Evolutionary conservation across 1,140 invertebrate genomes (phyloP).

Genomic region (Lordiphosa mommai): DNA sequence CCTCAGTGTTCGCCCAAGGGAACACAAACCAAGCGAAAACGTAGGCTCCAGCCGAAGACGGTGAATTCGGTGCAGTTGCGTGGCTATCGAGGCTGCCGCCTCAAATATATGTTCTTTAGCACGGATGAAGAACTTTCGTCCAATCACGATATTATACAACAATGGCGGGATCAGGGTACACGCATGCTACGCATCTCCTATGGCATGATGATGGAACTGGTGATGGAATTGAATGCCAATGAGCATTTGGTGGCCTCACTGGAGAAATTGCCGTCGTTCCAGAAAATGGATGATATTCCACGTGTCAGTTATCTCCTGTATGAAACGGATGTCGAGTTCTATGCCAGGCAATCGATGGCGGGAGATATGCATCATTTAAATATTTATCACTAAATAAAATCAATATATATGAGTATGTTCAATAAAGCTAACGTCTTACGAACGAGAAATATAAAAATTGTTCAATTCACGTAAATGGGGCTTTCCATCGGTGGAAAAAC

Average conservation of each 20-base stretch:
- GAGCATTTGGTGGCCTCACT: slow-evolving; percentile 18
- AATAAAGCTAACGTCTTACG: no score
- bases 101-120: slow-evolving; percentile 21
- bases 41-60: neutral
- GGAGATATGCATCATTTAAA: neutral
- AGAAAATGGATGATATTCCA: neutral
- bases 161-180: neutral
- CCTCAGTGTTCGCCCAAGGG: neutral
- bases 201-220: slow-evolving; percentile 31
- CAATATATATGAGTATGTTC: no score
- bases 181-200: slow-evolving; percentile 31
- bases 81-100: slow-evolving; percentile 23
- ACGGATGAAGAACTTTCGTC: slow-evolving; percentile 19
- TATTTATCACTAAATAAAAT: no score
- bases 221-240: slow-evolving; percentile 26
- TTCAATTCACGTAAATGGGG: no score
- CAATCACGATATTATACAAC: slow-evolving; percentile 3
- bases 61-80: slow-evolving; percentile 10
- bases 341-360: neutral
- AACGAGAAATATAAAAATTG: no score
- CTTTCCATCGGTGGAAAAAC: no score
- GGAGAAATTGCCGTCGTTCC: neutral
- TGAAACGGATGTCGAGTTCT: slow-evolving; percentile 17
- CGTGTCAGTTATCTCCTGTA: slow-evolving; percentile 39
- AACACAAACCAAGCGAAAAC: no score